These are phyloP conservation scores for Haliclona indistincta DNA, from an alignment of 37 sponge, comb jelly and placozoan genomes.

Conservation along the genomic window DNA sequence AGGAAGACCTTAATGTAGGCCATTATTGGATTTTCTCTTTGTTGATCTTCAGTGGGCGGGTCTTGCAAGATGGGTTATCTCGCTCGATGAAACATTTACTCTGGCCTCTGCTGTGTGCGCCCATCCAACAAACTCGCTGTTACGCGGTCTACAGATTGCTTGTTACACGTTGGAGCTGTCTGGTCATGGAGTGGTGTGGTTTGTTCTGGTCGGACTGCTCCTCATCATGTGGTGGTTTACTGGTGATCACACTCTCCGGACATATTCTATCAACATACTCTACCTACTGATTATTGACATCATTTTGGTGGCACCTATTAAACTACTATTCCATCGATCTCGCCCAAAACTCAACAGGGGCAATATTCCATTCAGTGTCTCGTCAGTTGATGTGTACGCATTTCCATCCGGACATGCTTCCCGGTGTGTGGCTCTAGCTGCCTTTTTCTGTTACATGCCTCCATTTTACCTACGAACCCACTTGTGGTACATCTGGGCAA, in stretches of 20 bases:
- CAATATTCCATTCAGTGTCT: constrained; percentile 62
- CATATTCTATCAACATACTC: constrained; percentile 38
- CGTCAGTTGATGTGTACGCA: constrained; percentile 77
- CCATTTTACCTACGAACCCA: constrained; percentile 43
- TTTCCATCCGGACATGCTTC: constrained; percentile 96
- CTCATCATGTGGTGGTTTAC: constrained; percentile 7
- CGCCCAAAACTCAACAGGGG: constrained; percentile 69
- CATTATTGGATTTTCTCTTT: too few species aligned
- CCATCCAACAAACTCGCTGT: not conserved
- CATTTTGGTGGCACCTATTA: constrained; percentile 69
- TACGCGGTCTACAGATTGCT: not conserved
- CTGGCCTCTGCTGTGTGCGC: constrained; percentile 19
- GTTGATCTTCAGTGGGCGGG: too few species aligned
- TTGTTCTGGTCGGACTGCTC: constrained; percentile 26
- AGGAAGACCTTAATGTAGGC: too few species aligned
- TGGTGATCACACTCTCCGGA: not conserved
- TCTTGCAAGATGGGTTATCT: too few species aligned
- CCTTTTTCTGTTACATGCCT: constrained; percentile 59
- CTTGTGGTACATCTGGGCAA: constrained; percentile 74
- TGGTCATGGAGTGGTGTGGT: constrained; percentile 73
- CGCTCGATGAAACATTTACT: constrained; percentile 33
- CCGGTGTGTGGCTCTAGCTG: constrained; percentile 70
- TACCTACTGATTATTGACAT: constrained; percentile 66
- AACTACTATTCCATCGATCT: constrained; percentile 70
- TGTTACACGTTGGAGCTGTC: constrained; percentile 61